A percentile compares a stretch with the other conserved stretches of the same genome.
phyloP scores from a whole-genome alignment of 2,113 vertebrate genomes.

The Dromiciops gliroides region DNA sequence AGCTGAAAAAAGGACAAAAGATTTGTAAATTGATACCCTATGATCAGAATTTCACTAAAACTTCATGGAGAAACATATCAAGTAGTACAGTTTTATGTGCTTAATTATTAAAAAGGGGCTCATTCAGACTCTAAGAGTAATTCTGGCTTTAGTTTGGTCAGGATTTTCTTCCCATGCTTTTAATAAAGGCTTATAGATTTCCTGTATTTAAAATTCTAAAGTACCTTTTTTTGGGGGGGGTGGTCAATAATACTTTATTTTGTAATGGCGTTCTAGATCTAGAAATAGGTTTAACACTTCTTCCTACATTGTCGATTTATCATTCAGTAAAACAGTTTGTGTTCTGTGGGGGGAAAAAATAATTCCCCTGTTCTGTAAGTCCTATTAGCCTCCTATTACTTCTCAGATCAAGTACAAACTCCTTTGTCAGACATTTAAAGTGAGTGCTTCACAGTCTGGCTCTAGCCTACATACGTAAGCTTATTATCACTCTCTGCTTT shows the following conservation, averaged over 20 bases:
- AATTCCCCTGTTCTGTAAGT: background rate
- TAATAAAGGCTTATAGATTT: slow-evolving; percentile 40
- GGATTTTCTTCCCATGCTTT: background rate
- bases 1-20: slow-evolving; percentile 96
- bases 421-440: background rate
- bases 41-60: slow-evolving; percentile 93
- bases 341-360: too few relatives aligned
- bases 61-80: slow-evolving; percentile 99
- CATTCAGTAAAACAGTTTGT: slow-evolving; percentile 59
- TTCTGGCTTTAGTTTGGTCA: slow-evolving; percentile 9
- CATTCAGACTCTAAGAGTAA: slow-evolving; percentile 44
- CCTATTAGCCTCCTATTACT: background rate
- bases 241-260: slow-evolving; percentile 43
- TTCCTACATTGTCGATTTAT: slow-evolving; percentile 44
- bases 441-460: background rate
- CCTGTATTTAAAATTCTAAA: slow-evolving; percentile 55
- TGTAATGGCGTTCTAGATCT: slow-evolving; percentile 33
- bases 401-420: background rate
- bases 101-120: slow-evolving; percentile 55
- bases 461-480: background rate
- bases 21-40: slow-evolving; percentile 97
- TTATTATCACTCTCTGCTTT: background rate
- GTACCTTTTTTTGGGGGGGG: slow-evolving; percentile 52
- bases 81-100: slow-evolving; percentile 87
- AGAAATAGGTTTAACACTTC: slow-evolving; percentile 59